Evolutionary conservation across 2,113 vertebrate genomes (phyloP).

Genomic region (Sapayoa aenigma): DNA sequence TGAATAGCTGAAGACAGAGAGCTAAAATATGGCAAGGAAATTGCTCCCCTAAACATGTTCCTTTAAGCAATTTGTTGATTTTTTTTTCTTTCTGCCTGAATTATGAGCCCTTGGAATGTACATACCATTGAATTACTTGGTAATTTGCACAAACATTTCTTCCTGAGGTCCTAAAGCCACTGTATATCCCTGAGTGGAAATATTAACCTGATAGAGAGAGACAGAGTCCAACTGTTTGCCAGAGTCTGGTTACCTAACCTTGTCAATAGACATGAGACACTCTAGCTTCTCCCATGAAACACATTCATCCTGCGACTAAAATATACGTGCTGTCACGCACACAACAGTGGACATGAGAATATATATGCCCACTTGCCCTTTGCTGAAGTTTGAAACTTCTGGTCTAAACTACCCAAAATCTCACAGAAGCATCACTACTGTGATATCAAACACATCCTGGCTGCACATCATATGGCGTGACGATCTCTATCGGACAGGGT

Average conservation of each 20-base stretch:
- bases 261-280: background rate
- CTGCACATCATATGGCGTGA: background rate
- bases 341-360: background rate
- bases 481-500: background rate
- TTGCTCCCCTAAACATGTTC: conserved; percentile 46
- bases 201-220: background rate
- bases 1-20: conserved; percentile 44
- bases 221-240: background rate
- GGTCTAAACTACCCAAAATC: background rate
- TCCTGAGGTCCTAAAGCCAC: conserved; percentile 3
- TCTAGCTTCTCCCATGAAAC: background rate
- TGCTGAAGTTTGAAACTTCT: background rate
- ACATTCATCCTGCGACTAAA: background rate
- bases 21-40: conserved; percentile 57
- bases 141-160: conserved; percentile 10
- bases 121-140: background rate
- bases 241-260: background rate
- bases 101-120: conserved; percentile 46
- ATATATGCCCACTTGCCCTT: background rate
- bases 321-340: rapidly evolving
- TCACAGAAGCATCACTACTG: background rate
- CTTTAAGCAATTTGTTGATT: background rate
- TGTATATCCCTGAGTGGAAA: background rate
- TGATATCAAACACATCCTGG: background rate
- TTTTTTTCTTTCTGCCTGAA: background rate